A percentile compares a stretch with the other conserved stretches of the same genome.
These are phyloP conservation scores for Thalassarche chlororhynchos DNA, from an alignment of 2,113 vertebrate genomes.

Conservation along the genomic window DNA sequence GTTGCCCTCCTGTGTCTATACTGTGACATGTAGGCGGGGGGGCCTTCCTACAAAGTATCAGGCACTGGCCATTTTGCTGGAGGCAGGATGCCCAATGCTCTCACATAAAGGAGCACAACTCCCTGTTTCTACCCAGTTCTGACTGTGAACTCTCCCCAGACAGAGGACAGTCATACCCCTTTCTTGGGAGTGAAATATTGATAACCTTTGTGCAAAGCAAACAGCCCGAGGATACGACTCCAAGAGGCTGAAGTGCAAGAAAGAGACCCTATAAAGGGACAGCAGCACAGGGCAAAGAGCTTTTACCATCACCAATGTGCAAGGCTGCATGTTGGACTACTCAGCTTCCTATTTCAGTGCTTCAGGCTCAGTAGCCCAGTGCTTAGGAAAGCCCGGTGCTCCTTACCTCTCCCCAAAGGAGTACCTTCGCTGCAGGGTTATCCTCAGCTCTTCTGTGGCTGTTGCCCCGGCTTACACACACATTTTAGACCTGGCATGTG, in stretches of 20 bases:
- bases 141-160: neutral
- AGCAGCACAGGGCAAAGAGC: neutral
- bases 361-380: neutral
- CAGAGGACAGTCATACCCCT: neutral
- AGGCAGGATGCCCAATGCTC: neutral
- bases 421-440: neutral
- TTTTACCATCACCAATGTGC: neutral
- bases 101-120: neutral
- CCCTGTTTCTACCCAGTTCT: neutral
- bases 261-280: neutral
- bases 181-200: neutral
- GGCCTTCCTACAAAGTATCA: neutral
- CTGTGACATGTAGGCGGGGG: neutral
- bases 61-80: neutral
- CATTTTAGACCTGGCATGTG: neutral
- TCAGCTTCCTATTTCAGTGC: neutral
- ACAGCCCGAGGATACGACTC: rapidly evolving
- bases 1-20: neutral
- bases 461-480: neutral
- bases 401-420: neutral
- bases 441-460: neutral
- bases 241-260: neutral
- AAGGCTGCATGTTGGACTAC: neutral
- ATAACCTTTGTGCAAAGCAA: neutral
- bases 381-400: neutral